These are phyloP conservation scores for Panthera leo DNA, from an alignment of 2,113 vertebrate species.

Conservation along the genomic window DNA sequence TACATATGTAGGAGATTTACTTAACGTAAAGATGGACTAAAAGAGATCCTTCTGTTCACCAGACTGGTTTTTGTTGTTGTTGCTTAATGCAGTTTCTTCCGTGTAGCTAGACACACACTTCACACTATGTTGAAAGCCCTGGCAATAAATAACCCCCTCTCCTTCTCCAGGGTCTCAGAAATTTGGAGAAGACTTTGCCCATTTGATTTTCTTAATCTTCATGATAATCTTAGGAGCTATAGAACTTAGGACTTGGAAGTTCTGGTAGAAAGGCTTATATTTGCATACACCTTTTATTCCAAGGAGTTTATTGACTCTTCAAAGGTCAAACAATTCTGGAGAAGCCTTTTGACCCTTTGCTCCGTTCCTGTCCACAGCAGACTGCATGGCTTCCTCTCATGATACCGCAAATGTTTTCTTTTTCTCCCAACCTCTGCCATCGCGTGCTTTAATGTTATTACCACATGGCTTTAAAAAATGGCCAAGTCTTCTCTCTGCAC, in stretches of 20 bases:
- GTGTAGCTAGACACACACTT: neutral
- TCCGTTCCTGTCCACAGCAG: slow-evolving; percentile 54
- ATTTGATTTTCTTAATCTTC: neutral
- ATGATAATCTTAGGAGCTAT: neutral
- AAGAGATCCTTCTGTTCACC: neutral
- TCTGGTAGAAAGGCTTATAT: neutral
- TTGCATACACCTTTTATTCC: neutral
- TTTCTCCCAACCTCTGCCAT: neutral
- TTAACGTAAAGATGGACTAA: neutral
- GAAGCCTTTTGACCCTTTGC: slow-evolving; percentile 62
- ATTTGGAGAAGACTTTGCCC: neutral
- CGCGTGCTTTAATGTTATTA: slow-evolving; percentile 75
- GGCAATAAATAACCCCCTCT: neutral
- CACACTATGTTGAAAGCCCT: neutral
- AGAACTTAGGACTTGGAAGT: neutral
- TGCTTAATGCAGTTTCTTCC: neutral
- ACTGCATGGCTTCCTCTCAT: slow-evolving; percentile 50
- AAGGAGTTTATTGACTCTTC: slow-evolving; percentile 66
- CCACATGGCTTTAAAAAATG: slow-evolving; percentile 70
- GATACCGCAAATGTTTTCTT: slow-evolving; percentile 70
- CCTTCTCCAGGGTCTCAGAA: neutral
- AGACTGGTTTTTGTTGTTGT: neutral
- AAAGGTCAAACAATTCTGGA: slow-evolving; percentile 64
- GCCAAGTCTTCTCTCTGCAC: neutral
- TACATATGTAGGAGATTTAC: neutral